phyloP scores from a whole-genome alignment of 2,888 invertebrate species.

The Argyresthia goedartella region DNA sequence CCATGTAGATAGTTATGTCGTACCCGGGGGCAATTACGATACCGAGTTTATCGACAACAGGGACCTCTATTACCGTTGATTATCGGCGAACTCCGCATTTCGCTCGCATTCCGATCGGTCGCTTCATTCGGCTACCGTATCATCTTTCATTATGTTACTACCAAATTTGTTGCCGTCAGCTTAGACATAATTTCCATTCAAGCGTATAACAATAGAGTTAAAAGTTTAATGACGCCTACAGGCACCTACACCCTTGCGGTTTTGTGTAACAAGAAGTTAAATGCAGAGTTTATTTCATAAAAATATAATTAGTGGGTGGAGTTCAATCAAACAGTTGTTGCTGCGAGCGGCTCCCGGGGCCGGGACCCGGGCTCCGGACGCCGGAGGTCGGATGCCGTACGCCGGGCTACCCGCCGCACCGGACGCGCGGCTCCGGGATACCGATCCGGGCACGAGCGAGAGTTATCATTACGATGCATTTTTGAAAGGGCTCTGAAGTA shows the following conservation, averaged over 20 bases:
- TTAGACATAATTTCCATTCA: neutral
- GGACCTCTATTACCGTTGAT: slow-evolving; percentile 2
- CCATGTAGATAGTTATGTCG: neutral
- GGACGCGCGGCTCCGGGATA: neutral
- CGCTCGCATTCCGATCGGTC: slow-evolving; percentile 4
- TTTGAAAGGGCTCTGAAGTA: too few relatives aligned
- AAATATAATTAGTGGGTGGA: slow-evolving; percentile 70
- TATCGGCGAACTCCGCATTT: neutral
- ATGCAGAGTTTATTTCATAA: slow-evolving; percentile 64
- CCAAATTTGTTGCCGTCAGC: slow-evolving; percentile 13
- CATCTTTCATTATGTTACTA: slow-evolving; percentile 19
- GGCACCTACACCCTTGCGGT: slow-evolving; percentile 14
- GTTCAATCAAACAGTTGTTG: slow-evolving; percentile 50
- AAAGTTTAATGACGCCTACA: neutral
- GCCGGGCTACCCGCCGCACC: neutral
- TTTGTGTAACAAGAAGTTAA: slow-evolving; percentile 29
- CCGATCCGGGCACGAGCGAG: too few relatives aligned
- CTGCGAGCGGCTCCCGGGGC: slow-evolving; percentile 17
- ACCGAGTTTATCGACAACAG: slow-evolving; percentile 1
- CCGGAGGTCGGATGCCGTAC: slow-evolving; percentile 7
- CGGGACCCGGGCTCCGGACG: slow-evolving; percentile 9
- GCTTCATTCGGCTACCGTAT: slow-evolving; percentile 32
- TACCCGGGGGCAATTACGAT: neutral
- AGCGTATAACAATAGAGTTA: neutral
- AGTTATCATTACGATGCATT: too few relatives aligned